A percentile compares a stretch with the other conserved stretches of the same genome.
These are phyloP conservation scores for Pocillopora grandis DNA, from an alignment of 92 coral and sea anemone genomes.

Conservation along the genomic window DNA sequence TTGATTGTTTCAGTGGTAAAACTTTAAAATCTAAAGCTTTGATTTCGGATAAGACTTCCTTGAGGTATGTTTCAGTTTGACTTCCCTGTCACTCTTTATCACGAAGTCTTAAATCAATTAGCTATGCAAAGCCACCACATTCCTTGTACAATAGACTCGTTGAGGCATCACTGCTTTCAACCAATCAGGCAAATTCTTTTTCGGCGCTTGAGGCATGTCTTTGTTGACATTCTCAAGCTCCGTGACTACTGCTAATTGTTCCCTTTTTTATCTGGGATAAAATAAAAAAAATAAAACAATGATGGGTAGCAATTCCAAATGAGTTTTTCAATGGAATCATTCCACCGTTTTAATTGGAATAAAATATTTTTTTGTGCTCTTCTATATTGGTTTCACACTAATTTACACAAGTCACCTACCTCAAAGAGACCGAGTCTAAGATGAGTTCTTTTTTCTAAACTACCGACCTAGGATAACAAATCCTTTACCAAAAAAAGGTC, in stretches of 20 bases:
- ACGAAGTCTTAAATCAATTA: neutral
- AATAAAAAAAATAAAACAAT: neutral
- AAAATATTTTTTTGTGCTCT: too few relatives aligned
- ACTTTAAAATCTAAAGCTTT: too few relatives aligned
- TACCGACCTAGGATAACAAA: neutral
- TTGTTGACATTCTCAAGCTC: neutral
- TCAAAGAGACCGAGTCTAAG: too few relatives aligned
- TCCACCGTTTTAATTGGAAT: too few relatives aligned
- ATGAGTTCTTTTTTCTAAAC: too few relatives aligned
- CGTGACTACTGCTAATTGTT: neutral
- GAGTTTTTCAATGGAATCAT: neutral
- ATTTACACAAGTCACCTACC: too few relatives aligned
- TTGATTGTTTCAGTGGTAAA: too few relatives aligned
- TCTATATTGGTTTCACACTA: neutral
- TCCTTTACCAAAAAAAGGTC: neutral
- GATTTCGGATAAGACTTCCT: too few relatives aligned
- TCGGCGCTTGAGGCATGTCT: neutral
- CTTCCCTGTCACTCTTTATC: neutral
- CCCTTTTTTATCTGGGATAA: neutral
- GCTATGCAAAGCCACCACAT: conserved; percentile 3
- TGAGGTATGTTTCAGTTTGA: neutral
- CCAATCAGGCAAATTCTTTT: neutral
- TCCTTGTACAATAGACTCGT: neutral
- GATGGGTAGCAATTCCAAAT: neutral
- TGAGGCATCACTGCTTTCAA: neutral